Conservation (phyloP, 1,140 invertebrate species). For the Polypedilum pembai region DNA sequence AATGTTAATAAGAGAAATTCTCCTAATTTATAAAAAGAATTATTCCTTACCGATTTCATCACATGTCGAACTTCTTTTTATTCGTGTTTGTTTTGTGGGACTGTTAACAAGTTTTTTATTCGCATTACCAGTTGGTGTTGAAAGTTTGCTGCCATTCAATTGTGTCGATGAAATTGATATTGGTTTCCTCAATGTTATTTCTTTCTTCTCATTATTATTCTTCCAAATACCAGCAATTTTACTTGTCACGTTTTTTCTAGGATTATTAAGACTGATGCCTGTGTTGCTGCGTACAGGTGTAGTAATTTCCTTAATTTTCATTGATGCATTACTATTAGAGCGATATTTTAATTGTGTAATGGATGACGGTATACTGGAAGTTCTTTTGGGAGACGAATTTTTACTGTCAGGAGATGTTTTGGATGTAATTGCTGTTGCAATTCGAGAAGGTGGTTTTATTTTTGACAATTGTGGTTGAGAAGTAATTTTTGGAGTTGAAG, state of each 20-base stretch:
- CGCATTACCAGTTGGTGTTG: neutral
- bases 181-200: neutral
- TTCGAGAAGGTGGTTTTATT: slow-evolving; percentile 29
- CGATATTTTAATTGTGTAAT: slow-evolving; percentile 44
- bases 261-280: slow-evolving; percentile 49
- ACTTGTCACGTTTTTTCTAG: slow-evolving; percentile 61
- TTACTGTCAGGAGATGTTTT: slow-evolving; percentile 40
- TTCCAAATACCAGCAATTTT: slow-evolving; percentile 87
- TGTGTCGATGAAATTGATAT: neutral
- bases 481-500: slow-evolving; percentile 45
- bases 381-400: slow-evolving; percentile 48
- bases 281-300: slow-evolving; percentile 49
- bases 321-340: slow-evolving; percentile 44
- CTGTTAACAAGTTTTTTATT: neutral
- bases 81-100: neutral
- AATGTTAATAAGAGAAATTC: neutral
- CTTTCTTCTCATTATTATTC: slow-evolving; percentile 56
- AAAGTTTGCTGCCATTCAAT: neutral
- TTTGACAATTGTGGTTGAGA: slow-evolving; percentile 35
- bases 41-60: slow-evolving; percentile 8
- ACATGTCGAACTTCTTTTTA: slow-evolving; percentile 2
- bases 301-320: slow-evolving; percentile 37
- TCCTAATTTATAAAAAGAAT: neutral
- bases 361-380: slow-evolving; percentile 35
- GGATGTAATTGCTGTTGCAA: slow-evolving; percentile 40